Percentiles rank a stretch among this genome's conserved stretches.
Evolutionary conservation across 2,113 vertebrate species (phyloP).

Genomic region (Gulo gulo): DNA sequence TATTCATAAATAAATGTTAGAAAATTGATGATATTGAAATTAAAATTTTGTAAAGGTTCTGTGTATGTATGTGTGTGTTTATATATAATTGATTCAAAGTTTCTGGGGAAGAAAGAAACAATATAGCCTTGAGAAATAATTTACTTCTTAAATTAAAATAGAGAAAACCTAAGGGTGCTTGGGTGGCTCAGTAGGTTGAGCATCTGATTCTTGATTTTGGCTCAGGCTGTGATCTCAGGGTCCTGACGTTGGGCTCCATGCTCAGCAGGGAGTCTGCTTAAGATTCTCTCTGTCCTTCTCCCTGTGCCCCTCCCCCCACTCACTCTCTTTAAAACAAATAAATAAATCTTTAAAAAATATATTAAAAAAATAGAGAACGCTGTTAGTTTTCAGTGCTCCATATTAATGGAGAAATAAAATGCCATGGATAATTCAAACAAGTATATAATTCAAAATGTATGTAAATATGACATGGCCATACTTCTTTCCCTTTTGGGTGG

Average conservation of each 20-base stretch:
- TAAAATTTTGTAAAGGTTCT: neutral
- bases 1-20: neutral
- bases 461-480: neutral
- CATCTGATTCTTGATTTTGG: neutral
- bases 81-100: neutral
- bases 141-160: constrained; percentile 1
- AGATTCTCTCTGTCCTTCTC: neutral
- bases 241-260: neutral
- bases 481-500: neutral
- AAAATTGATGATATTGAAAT: neutral
- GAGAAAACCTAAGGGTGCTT: neutral
- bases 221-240: neutral
- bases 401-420: neutral
- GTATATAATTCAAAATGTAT: neutral
- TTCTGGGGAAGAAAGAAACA: neutral
- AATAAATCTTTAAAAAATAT: neutral
- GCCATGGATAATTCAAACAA: neutral
- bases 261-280: neutral
- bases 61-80: neutral
- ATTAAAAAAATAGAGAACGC: neutral
- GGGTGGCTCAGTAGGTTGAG: neutral
- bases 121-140: neutral
- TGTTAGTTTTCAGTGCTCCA: neutral
- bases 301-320: neutral
- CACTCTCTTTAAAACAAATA: neutral